A percentile compares a stretch with the other conserved stretches of the same genome.
phyloP scores from a whole-genome alignment of 2,797 vertebrate species.

The Sarcoramphus papa region DNA sequence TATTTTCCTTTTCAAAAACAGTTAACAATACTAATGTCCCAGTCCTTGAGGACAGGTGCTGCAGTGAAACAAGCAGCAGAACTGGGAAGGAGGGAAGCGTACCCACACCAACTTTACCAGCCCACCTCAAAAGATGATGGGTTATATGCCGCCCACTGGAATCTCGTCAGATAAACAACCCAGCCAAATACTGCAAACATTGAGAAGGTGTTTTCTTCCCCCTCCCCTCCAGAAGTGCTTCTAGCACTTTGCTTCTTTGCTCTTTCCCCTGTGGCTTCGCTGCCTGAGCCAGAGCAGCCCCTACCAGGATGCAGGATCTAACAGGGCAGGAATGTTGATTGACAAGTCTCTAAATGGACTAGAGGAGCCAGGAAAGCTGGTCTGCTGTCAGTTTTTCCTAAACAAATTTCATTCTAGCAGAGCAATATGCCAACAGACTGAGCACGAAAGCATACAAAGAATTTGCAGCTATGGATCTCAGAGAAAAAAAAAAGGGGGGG shows the following conservation, averaged over 20 bases:
- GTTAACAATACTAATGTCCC: background rate
- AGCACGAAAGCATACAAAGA: background rate
- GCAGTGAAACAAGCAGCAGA: background rate
- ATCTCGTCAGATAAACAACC: background rate
- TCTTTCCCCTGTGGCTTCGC: background rate
- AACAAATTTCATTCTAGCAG: background rate
- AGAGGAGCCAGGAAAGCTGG: slow-evolving; percentile 22
- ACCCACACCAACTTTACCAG: background rate
- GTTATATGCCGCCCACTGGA: background rate
- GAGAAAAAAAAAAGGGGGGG: background rate
- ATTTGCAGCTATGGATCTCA: background rate
- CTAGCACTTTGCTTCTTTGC: background rate
- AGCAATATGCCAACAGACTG: background rate
- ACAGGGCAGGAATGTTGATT: slow-evolving; percentile 26
- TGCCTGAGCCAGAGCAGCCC: background rate
- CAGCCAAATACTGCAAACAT: background rate
- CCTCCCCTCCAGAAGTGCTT: background rate
- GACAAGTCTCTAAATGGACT: background rate
- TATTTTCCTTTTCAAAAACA: background rate
- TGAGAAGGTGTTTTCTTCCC: background rate
- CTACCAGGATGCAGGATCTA: background rate
- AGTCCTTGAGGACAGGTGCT: background rate
- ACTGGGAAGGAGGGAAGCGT: background rate
- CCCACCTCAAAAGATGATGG: background rate
- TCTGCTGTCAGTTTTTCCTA: background rate